Conservation (phyloP, 1,140 invertebrate species). For the Leptinotarsa undecemlineata region DNA sequence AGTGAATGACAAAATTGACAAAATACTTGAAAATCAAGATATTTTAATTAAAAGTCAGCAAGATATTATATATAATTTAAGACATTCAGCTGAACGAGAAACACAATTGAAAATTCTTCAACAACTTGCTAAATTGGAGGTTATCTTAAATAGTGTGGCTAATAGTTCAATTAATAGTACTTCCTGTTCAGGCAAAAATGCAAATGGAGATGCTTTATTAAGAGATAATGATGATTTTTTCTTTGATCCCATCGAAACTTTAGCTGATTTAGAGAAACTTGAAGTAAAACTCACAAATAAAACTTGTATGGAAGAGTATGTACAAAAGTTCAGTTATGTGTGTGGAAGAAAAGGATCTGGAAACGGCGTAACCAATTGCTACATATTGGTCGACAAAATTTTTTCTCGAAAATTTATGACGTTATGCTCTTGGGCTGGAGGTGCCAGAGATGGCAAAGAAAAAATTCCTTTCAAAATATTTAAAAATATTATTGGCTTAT, state of each 20-base stretch:
- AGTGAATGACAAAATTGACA: too few relatives aligned
- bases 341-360: slow-evolving; percentile 23
- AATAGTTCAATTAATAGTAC: too few relatives aligned
- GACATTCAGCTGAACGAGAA: too few relatives aligned
- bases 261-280: slow-evolving; percentile 1
- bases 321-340: slow-evolving; percentile 21
- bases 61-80: too few relatives aligned
- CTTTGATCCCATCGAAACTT: slow-evolving; percentile 9
- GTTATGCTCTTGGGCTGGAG: slow-evolving; percentile 31
- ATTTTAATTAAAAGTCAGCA: too few relatives aligned
- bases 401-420: slow-evolving; percentile 32
- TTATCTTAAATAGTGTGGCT: too few relatives aligned
- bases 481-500: slow-evolving; percentile 27
- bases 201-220: too few relatives aligned
- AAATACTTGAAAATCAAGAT: too few relatives aligned
- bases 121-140: too few relatives aligned
- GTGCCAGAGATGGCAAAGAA: slow-evolving; percentile 14
- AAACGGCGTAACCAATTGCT: slow-evolving; percentile 27
- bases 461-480: slow-evolving; percentile 29
- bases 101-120: too few relatives aligned
- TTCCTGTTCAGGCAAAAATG: too few relatives aligned
- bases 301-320: not conserved
- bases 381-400: slow-evolving; percentile 27
- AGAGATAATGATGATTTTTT: not conserved
- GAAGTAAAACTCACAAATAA: slow-evolving; percentile 11